Conservation (phyloP, 2,888 invertebrate genomes). For the Torymus texanus region DNA sequence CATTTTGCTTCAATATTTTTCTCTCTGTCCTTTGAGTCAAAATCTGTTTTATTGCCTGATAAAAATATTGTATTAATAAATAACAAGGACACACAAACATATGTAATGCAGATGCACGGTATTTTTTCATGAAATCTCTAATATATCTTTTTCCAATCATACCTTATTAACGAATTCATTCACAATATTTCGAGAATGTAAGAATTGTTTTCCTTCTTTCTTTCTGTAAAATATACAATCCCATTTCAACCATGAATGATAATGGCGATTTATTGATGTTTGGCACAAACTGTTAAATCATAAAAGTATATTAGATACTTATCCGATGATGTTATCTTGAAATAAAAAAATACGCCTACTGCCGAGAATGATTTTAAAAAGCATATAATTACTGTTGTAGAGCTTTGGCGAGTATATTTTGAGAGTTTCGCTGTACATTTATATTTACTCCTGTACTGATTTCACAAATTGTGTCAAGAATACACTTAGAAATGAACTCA, state of each 20-base stretch:
- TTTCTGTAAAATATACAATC: slow-evolving; percentile 62
- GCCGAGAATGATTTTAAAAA: neutral
- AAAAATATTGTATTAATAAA: neutral
- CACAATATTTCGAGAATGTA: slow-evolving; percentile 55
- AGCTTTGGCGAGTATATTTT: slow-evolving; percentile 76
- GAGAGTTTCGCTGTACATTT: slow-evolving; percentile 75
- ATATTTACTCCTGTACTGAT: slow-evolving; percentile 81
- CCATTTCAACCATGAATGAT: slow-evolving; percentile 60
- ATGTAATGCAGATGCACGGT: no score
- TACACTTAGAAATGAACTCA: slow-evolving; percentile 75
- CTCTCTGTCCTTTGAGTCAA: neutral
- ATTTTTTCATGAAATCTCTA: no score
- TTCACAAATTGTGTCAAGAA: slow-evolving; percentile 77
- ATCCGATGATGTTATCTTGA: no score
- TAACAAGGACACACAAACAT: neutral
- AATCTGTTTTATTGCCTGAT: slow-evolving; percentile 31
- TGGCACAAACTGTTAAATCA: slow-evolving; percentile 26
- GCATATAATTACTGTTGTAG: slow-evolving; percentile 73
- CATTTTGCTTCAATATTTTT: neutral
- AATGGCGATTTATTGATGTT: slow-evolving; percentile 55
- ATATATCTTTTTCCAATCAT: neutral
- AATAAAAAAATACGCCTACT: neutral
- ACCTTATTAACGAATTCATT: slow-evolving; percentile 60
- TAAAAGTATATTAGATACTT: neutral
- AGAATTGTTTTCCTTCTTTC: slow-evolving; percentile 59